Evolutionary conservation across 2,888 invertebrate genomes (phyloP).

Genomic region (Rapana venosa): DNA sequence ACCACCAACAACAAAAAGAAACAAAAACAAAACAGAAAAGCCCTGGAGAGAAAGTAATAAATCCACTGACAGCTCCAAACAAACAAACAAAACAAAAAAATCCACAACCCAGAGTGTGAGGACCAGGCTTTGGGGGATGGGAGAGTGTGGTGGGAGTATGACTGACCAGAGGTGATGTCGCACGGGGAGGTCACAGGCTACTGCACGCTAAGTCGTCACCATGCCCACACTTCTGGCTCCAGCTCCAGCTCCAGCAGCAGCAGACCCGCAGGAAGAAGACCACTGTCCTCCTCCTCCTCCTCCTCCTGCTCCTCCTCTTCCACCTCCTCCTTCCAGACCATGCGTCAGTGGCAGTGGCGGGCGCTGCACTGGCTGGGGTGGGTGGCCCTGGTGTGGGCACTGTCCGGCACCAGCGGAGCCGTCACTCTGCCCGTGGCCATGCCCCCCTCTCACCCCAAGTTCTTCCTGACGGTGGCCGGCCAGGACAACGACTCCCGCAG

Average conservation of each 20-base stretch:
- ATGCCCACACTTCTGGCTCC: neutral
- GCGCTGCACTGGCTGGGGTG: neutral
- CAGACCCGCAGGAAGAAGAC: neutral
- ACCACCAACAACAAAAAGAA: too few species aligned
- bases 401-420: neutral
- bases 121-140: neutral
- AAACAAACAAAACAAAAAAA: neutral
- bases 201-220: neutral
- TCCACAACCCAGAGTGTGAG: too few species aligned
- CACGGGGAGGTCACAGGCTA: neutral
- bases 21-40: too few species aligned
- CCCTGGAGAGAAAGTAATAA: too few species aligned
- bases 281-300: neutral
- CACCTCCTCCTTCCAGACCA: neutral
- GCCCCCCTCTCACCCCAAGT: slow-evolving; percentile 37
- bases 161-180: slow-evolving; percentile 17
- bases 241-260: neutral
- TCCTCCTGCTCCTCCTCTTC: neutral
- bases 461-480: slow-evolving; percentile 34
- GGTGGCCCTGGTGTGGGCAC: neutral
- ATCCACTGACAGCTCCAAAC: neutral
- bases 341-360: neutral
- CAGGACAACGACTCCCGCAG: neutral
- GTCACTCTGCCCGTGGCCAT: slow-evolving; percentile 31
- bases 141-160: neutral